Conservation (phyloP, 2,888 invertebrate genomes). For the Seira musarum region DNA sequence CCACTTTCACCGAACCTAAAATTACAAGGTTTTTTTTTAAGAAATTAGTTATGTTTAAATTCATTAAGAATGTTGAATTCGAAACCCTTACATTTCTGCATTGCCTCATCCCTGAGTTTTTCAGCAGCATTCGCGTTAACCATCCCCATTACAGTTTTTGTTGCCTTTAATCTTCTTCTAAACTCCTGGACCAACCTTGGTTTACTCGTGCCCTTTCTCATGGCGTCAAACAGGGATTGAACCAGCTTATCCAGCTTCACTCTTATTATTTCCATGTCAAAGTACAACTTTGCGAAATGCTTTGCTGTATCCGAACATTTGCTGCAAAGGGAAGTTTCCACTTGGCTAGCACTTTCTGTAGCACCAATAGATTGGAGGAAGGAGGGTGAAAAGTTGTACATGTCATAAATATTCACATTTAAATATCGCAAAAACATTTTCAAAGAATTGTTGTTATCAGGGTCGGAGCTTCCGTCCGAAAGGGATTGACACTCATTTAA, state of each 20-base stretch:
- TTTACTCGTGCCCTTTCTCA: not conserved
- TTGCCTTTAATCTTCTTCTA: too few relatives aligned
- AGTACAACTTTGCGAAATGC: not conserved
- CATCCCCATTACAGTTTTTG: slow-evolving; percentile 9
- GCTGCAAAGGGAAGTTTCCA: too few relatives aligned
- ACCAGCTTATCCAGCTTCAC: slow-evolving; percentile 1
- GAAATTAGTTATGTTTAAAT: too few relatives aligned
- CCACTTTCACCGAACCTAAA: too few relatives aligned
- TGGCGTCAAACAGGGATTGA: not conserved
- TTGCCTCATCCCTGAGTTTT: slow-evolving; percentile 19
- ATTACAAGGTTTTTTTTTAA: too few relatives aligned
- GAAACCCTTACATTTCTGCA: slow-evolving; percentile 26
- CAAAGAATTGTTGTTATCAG: not conserved
- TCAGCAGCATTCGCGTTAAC: slow-evolving; percentile 27
- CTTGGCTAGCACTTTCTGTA: too few relatives aligned
- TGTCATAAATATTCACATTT: slow-evolving; percentile 1
- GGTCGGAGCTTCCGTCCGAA: not conserved
- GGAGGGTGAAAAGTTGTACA: slow-evolving; percentile 11
- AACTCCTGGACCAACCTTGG: too few relatives aligned
- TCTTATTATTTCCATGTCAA: not conserved
- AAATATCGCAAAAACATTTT: slow-evolving; percentile 5
- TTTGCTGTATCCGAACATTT: not conserved
- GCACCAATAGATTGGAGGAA: not conserved
- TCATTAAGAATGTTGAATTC: too few relatives aligned
- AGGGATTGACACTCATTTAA: not conserved